phyloP scores from a whole-genome alignment of 2,888 invertebrate genomes.

The Noctuana brunneofusca region DNA sequence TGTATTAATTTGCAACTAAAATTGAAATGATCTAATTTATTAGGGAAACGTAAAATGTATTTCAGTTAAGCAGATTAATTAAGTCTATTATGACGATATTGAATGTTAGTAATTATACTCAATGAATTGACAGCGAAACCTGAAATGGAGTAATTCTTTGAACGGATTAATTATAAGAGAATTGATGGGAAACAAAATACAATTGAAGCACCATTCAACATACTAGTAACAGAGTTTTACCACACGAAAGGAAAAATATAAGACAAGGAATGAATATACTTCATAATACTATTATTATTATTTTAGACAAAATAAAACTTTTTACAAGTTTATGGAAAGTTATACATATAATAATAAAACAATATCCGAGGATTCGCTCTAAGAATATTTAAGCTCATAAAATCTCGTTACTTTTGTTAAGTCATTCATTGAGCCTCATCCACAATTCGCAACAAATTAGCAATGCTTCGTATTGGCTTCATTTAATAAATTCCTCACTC shows the following conservation, averaged over 20 bases:
- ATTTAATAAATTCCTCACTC: slow-evolving; percentile 75
- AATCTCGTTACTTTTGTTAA: slow-evolving; percentile 17
- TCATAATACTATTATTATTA: too few relatives aligned
- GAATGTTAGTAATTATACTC: slow-evolving; percentile 14
- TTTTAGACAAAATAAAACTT: background rate
- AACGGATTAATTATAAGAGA: slow-evolving; percentile 24
- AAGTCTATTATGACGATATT: slow-evolving; percentile 16
- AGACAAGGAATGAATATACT: too few relatives aligned
- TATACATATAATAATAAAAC: background rate
- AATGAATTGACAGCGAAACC: slow-evolving; percentile 2
- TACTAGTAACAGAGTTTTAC: background rate
- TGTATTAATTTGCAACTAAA: slow-evolving; percentile 35
- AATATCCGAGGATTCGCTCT: background rate
- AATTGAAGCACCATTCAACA: background rate
- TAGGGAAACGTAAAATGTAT: slow-evolving; percentile 38
- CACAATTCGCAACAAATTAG: slow-evolving; percentile 74
- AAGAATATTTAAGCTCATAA: background rate
- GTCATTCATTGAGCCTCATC: slow-evolving; percentile 54
- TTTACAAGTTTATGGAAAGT: background rate
- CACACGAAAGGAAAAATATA: background rate
- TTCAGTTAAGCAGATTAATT: slow-evolving; percentile 32
- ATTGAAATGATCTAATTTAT: slow-evolving; percentile 37
- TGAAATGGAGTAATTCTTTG: slow-evolving; percentile 21
- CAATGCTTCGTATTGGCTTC: slow-evolving; percentile 73
- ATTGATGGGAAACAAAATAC: background rate